Evolutionary conservation across 2,888 invertebrate species (phyloP).

Genomic region (Epirrita christyi): DNA sequence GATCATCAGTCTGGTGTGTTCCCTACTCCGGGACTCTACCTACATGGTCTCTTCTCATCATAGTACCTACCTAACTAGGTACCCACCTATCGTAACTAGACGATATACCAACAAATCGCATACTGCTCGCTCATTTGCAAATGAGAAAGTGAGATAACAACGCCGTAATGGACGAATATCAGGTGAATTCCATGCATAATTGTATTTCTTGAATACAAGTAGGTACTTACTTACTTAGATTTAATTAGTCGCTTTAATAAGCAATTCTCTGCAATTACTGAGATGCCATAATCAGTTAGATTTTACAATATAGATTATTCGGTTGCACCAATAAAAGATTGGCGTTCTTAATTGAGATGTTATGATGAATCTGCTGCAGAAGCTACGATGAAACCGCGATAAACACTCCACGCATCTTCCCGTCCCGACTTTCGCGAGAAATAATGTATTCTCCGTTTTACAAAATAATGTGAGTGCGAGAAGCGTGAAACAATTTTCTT

Average conservation of each 20-base stretch:
- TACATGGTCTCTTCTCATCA: conserved; percentile 2
- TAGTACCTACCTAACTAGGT: too few relatives aligned
- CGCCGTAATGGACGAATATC: conserved; percentile 71
- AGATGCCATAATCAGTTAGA: too few relatives aligned
- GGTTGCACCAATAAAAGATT: conserved; percentile 31
- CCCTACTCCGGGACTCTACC: background rate
- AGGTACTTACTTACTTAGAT: too few relatives aligned
- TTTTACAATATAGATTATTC: too few relatives aligned
- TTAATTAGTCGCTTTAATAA: too few relatives aligned
- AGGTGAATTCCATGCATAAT: conserved; percentile 53
- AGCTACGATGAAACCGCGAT: conserved; percentile 77
- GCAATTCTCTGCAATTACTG: too few relatives aligned
- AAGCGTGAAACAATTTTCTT: conserved; percentile 83
- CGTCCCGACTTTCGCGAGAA: conserved; percentile 77
- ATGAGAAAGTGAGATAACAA: conserved; percentile 63
- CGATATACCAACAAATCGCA: conserved; percentile 49
- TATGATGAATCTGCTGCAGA: conserved; percentile 51
- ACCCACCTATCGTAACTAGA: conserved; percentile 2
- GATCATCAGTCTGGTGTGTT: background rate
- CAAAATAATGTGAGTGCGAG: conserved; percentile 79
- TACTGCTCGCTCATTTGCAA: conserved; percentile 49
- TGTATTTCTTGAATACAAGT: background rate
- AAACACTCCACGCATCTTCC: conserved; percentile 59
- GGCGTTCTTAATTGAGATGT: conserved; percentile 59
- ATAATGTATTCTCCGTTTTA: conserved; percentile 77